Evolutionary conservation across 1,140 invertebrate genomes (phyloP).

Genomic region (Heliconius hermathena): DNA sequence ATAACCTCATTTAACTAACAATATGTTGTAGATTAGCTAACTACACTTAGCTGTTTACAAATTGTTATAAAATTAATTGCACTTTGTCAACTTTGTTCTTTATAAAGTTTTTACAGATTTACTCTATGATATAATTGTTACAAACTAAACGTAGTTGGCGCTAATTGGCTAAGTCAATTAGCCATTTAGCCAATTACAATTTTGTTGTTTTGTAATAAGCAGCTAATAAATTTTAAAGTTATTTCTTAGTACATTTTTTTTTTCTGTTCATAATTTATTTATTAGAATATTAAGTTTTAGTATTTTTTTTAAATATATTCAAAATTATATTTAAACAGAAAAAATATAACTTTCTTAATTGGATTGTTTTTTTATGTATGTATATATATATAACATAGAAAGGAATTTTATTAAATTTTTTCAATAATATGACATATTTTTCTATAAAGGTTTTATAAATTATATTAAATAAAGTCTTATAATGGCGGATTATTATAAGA

Average conservation of each 20-base stretch:
- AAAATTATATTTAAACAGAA: neutral
- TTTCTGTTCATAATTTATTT: neutral
- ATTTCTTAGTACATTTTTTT: neutral
- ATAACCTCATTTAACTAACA: constrained; percentile 3
- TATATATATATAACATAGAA: neutral
- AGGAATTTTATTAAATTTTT: neutral
- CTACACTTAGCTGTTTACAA: neutral
- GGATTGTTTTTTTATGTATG: neutral
- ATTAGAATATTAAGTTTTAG: neutral
- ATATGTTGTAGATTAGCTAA: neutral
- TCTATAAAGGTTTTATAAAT: neutral
- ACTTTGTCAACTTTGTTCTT: neutral
- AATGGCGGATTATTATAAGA: neutral
- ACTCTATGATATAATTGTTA: neutral
- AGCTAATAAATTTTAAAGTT: neutral
- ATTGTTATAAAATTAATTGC: neutral
- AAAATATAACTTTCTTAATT: neutral
- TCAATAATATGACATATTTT: neutral
- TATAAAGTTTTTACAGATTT: neutral
- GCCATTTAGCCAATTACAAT: constrained; percentile 5
- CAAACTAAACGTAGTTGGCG: neutral
- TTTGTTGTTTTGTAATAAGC: neutral
- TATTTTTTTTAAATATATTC: too few species aligned
- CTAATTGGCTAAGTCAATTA: neutral
- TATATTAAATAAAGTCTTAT: neutral